Conservation (phyloP, 2,113 vertebrate genomes). For the Ptilonorhynchus violaceus region DNA sequence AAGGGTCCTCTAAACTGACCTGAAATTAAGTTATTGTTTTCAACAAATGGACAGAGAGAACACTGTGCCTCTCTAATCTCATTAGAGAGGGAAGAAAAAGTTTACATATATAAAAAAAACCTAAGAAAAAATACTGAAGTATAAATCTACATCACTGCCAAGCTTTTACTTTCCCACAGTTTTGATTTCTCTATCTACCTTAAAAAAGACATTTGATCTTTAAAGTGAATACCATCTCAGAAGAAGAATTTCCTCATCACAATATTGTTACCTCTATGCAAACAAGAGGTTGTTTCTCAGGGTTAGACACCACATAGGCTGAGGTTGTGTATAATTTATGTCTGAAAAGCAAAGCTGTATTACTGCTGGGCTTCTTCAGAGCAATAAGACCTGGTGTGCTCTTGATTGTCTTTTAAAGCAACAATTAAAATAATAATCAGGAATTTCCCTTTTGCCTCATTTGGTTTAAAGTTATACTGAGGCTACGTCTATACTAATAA, state of each 20-base stretch:
- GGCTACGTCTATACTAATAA: not conserved
- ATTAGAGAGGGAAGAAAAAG: not conserved
- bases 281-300: not conserved
- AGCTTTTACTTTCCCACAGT: not conserved
- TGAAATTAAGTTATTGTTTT: not conserved
- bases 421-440: slow-evolving; percentile 5
- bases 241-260: not conserved
- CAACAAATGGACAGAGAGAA: not conserved
- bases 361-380: not conserved
- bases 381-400: not conserved
- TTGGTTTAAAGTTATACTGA: not conserved
- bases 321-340: not conserved
- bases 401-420: not conserved
- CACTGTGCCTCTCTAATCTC: not conserved
- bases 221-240: not conserved
- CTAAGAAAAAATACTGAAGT: not conserved
- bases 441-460: slow-evolving; percentile 3
- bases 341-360: not conserved
- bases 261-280: not conserved
- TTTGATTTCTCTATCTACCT: not conserved
- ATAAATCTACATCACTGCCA: not conserved
- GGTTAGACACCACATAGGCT: not conserved
- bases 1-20: not conserved
- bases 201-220: not conserved
- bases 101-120: not conserved